Evolutionary conservation across 2,888 invertebrate species (phyloP).

Genomic region (Aleiodes alternator): DNA sequence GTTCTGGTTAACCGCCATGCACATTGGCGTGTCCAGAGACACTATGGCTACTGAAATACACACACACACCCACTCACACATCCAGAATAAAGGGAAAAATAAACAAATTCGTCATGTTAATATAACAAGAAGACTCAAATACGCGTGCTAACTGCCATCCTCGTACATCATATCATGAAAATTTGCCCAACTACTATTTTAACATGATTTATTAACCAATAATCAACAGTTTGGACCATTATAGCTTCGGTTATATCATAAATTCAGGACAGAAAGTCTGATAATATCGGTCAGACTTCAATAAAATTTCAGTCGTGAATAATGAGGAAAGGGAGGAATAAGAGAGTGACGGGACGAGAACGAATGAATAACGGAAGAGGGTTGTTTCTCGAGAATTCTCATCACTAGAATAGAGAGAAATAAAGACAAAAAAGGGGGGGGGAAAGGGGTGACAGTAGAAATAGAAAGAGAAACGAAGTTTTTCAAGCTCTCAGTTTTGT

Average conservation of each 20-base stretch:
- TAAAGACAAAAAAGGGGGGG: constrained; percentile 37
- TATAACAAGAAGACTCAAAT: not conserved
- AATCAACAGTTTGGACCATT: not conserved
- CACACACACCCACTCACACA: constrained; percentile 5
- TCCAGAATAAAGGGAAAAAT: not conserved
- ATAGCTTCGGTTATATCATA: not conserved
- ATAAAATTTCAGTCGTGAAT: too few relatives aligned
- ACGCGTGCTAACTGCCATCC: constrained; percentile 3
- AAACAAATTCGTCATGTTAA: not conserved
- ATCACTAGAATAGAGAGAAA: constrained; percentile 31
- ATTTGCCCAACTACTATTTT: not conserved
- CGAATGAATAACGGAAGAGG: constrained; percentile 21
- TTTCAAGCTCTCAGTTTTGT: not conserved
- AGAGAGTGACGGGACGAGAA: constrained; percentile 14
- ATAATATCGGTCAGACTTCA: not conserved
- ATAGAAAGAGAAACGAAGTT: not conserved
- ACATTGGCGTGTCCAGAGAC: constrained; percentile 67
- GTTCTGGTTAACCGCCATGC: constrained; percentile 52
- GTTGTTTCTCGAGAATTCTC: constrained; percentile 23
- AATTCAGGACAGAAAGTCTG: not conserved
- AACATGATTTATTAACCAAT: constrained; percentile 6
- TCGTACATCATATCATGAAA: not conserved
- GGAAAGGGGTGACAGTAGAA: constrained; percentile 5
- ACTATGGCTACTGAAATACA: constrained; percentile 61
- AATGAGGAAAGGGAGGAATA: constrained; percentile 6